Conservation (phyloP, 2,113 vertebrate genomes). For the Lasiurus cinereus region DNA sequence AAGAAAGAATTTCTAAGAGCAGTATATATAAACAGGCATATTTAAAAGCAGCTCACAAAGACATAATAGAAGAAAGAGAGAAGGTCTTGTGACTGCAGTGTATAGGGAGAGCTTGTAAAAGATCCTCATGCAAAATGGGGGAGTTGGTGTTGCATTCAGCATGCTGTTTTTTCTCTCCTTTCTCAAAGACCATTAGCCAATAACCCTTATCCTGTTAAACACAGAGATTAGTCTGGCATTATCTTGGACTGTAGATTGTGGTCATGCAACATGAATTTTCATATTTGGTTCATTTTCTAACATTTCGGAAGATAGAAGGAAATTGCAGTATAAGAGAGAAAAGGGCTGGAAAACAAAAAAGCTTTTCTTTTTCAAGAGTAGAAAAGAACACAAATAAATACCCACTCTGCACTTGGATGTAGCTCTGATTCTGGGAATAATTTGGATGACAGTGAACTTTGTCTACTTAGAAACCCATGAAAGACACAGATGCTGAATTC, state of each 20-base stretch:
- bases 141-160: not conserved
- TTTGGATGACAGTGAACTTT: constrained; percentile 77
- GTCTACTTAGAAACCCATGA: constrained; percentile 82
- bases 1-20: not conserved
- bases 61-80: not conserved
- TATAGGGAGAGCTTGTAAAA: not conserved
- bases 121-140: not conserved
- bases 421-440: constrained; percentile 75
- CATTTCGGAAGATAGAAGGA: constrained; percentile 42
- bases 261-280: constrained; percentile 52
- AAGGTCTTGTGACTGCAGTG: not conserved
- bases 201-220: constrained; percentile 36
- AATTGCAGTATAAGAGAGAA: constrained; percentile 72
- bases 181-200: constrained; percentile 61
- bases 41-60: constrained; percentile 38
- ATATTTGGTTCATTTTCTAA: constrained; percentile 58
- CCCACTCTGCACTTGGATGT: constrained; percentile 69
- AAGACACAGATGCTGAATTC: constrained; percentile 80
- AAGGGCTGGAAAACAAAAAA: constrained; percentile 68
- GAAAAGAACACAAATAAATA: constrained; percentile 76
- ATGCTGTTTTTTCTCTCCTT: not conserved
- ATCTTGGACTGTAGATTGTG: constrained; percentile 16
- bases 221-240: constrained; percentile 47
- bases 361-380: not conserved
- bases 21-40: not conserved